Percentiles rank a stretch among this genome's conserved stretches.
Conservation (phyloP, 2,113 vertebrate species). For the Ginglymostoma cirratum region DNA sequence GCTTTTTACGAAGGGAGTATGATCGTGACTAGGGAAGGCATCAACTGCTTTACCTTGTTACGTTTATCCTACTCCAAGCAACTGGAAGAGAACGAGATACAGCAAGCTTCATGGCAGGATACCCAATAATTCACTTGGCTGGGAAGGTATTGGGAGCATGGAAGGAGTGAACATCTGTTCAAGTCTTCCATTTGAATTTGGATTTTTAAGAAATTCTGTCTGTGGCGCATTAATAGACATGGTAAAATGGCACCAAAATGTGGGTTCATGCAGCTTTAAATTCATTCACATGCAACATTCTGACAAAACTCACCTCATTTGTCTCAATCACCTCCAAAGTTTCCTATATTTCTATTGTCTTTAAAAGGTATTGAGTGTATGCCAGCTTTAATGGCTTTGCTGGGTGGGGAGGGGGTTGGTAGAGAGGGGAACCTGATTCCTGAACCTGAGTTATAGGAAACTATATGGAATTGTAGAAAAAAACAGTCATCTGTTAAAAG, state of each 20-base stretch:
- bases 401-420: background rate
- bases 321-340: slow-evolving; percentile 12
- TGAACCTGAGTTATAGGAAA: slow-evolving; percentile 8
- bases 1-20: background rate
- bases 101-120: background rate
- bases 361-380: background rate
- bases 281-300: background rate
- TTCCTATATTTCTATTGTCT: slow-evolving; percentile 13
- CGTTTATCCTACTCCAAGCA: background rate
- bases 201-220: background rate
- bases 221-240: background rate
- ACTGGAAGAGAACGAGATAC: background rate
- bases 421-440: background rate
- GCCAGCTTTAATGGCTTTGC: background rate
- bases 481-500: background rate
- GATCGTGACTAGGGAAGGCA: background rate
- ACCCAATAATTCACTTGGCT: background rate
- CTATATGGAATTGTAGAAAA: background rate
- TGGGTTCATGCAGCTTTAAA: slow-evolving; percentile 32
- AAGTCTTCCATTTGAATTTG: background rate
- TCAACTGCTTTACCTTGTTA: background rate
- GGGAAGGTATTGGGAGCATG: background rate
- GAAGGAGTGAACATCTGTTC: background rate
- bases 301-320: background rate
- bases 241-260: slow-evolving; percentile 7